Evolutionary conservation across 2,797 vertebrate species (phyloP).

Genomic region (Falco peregrinus): DNA sequence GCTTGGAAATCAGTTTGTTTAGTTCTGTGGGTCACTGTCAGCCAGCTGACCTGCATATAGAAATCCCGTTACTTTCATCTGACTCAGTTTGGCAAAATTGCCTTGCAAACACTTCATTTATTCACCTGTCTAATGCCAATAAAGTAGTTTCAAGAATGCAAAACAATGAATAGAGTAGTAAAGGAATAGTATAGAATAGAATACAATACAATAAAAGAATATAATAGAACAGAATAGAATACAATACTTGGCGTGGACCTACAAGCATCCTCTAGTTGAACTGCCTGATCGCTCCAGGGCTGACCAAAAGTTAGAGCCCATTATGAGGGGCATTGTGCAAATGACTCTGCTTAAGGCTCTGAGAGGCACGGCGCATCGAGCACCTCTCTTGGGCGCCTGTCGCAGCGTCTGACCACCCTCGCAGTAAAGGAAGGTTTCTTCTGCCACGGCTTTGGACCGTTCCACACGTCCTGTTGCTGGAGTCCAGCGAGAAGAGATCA

Average conservation of each 20-base stretch:
- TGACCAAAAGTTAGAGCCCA: background rate
- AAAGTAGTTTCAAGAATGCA: background rate
- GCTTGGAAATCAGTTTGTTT: background rate
- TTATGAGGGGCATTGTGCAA: background rate
- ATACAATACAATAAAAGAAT: too few relatives aligned
- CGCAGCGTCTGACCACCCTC: too few relatives aligned
- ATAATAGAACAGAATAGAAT: accelerated
- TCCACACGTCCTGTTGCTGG: too few relatives aligned
- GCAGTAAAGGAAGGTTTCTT: too few relatives aligned
- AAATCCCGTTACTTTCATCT: background rate
- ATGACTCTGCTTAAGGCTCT: background rate
- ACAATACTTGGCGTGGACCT: background rate
- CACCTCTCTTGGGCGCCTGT: too few relatives aligned
- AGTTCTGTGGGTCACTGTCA: background rate
- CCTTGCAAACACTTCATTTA: background rate
- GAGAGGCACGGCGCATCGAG: too few relatives aligned
- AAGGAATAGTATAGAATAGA: background rate
- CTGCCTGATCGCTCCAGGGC: background rate
- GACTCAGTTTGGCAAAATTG: background rate
- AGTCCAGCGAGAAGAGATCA: too few relatives aligned
- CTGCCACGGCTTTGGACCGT: too few relatives aligned
- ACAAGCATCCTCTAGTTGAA: background rate
- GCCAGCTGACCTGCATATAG: background rate
- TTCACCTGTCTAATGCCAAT: background rate
- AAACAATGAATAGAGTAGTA: background rate